These are phyloP conservation scores for Mixornis gularis DNA, from an alignment of 2,113 vertebrate species.

Conservation along the genomic window DNA sequence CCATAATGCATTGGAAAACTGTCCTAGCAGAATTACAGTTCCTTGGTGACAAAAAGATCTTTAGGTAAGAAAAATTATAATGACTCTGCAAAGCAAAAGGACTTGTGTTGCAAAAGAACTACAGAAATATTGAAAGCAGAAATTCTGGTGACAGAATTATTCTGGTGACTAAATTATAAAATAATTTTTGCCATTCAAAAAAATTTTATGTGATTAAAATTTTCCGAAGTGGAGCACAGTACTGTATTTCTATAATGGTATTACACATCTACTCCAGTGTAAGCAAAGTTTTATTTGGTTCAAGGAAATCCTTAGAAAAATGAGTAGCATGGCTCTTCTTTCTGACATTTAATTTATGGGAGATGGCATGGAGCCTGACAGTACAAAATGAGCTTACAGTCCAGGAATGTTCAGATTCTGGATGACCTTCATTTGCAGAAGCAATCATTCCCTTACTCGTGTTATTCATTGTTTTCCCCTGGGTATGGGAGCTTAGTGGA, in stretches of 20 bases:
- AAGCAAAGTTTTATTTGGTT: not conserved
- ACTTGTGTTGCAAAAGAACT: not conserved
- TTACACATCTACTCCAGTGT: not conserved
- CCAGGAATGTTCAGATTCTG: not conserved
- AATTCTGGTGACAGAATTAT: not conserved
- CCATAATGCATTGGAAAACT: not conserved
- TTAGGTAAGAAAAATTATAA: not conserved
- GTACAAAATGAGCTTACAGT: not conserved
- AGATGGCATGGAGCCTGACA: not conserved
- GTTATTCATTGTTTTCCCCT: not conserved
- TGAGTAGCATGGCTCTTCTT: not conserved
- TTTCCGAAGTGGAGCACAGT: not conserved
- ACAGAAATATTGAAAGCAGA: not conserved
- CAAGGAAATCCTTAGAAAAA: not conserved
- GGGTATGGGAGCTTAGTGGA: not conserved
- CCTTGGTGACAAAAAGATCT: not conserved
- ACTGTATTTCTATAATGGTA: not conserved
- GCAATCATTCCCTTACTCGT: not conserved
- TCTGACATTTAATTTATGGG: not conserved
- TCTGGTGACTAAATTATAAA: not conserved
- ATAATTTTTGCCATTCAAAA: not conserved
- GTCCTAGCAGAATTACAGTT: not conserved
- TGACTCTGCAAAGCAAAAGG: not conserved
- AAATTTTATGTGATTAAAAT: not conserved
- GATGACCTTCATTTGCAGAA: not conserved